Base-by-base conservation (phyloP, 2,797 vertebrate genomes). In the Apogon talboti region DNA sequence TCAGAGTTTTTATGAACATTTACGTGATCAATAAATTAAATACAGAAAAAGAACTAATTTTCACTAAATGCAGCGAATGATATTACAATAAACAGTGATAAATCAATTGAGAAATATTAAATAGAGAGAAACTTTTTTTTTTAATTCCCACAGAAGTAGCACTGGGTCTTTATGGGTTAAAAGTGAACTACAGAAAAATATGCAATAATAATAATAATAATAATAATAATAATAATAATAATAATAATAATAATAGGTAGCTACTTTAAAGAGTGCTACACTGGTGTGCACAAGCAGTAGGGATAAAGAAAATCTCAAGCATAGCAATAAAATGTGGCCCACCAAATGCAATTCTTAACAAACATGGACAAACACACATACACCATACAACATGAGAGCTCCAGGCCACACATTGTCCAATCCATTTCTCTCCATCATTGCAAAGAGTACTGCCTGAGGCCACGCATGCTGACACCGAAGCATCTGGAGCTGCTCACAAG, bases 401-500 rank as follows among this genome's bases (percentile, higher is more conserved):
- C 35, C 56, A 40, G 73, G 81, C 54, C 54, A 45, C 3, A 43
- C 33, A 74, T 66, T 61, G 74, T 70, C 79, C 79, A 75, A 81
- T 72, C 68, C 73, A 73, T 78, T 86, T 76, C 63, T 73, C 76
- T 61, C 75, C 73, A 80, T 82, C 79, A 71, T 10, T 60, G 62
- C 54, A 78, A 85, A 78, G 69, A 59, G 47, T 44, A 35, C 21
- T 42, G 68, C 83, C 71, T 33, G 21, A 78, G 70, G 83, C 64
- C 69, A 75, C 44, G 40, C 73, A 54, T 81, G 74, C 74, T 79
- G 79, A 87, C 82, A 82, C 77, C 71, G 51, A 74, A 76, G 74
- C 83, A 88, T 89, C 83, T 79, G 64, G 64, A 86, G 75, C 60
- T 61, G 53, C 72, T 86, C 79, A 60, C 79, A 76, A 82, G 69